A percentile compares a stretch with the other conserved stretches of the same genome.
Conservation (phyloP, 1,140 invertebrate genomes). For the Drosophila orena region DNA sequence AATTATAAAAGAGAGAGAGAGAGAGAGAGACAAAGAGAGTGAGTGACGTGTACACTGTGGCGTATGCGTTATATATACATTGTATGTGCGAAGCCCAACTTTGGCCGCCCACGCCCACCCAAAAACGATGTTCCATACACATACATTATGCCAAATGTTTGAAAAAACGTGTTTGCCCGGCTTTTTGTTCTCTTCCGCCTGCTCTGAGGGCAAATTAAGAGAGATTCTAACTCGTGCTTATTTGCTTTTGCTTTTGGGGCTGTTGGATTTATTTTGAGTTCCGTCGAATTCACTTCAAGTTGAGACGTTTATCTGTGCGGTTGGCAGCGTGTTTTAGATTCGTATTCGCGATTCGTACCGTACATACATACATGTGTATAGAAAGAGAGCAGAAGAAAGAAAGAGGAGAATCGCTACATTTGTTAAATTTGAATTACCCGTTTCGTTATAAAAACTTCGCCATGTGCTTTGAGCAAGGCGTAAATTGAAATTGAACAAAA, state of each 20-base stretch:
- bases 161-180: constrained; percentile 46
- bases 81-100: constrained; percentile 24
- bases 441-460: constrained; percentile 39
- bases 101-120: constrained; percentile 35
- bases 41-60: constrained; percentile 47
- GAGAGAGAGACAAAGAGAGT: background rate
- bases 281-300: constrained; percentile 75
- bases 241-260: constrained; percentile 38
- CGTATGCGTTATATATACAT: constrained; percentile 53
- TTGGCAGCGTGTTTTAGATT: constrained; percentile 57
- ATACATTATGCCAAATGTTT: constrained; percentile 1
- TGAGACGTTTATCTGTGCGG: constrained; percentile 83
- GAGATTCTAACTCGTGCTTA: constrained; percentile 74
- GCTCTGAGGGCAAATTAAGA: constrained; percentile 7
- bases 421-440: constrained; percentile 76
- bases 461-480: constrained; percentile 65
- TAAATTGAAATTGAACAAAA: constrained; percentile 57
- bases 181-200: constrained; percentile 23
- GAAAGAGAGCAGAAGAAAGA: constrained; percentile 43
- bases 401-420: constrained; percentile 44
- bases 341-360: constrained; percentile 44
- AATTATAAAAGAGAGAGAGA: constrained; percentile 18
- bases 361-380: constrained; percentile 49
- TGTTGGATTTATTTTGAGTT: constrained; percentile 38
- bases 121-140: constrained; percentile 24